A percentile compares a stretch with the other conserved stretches of the same genome.
Evolutionary conservation across 2,888 invertebrate species (phyloP).

Genomic region (Dione juno): DNA sequence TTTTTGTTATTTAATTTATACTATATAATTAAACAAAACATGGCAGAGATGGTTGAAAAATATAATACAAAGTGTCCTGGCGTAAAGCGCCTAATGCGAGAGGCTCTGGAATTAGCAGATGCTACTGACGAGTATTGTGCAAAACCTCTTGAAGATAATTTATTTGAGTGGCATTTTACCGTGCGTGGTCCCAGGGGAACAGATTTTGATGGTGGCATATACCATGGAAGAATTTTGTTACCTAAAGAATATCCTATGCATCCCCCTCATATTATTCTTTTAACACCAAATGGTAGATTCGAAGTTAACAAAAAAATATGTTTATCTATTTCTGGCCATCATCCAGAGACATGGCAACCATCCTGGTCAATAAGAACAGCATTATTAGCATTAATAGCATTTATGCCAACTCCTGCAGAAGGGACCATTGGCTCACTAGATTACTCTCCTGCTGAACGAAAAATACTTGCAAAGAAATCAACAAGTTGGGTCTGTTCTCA

Average conservation of each 20-base stretch:
- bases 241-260: constrained; percentile 99
- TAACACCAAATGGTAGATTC: constrained; percentile 97
- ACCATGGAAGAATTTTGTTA: constrained; percentile 95
- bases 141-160: constrained; percentile 95
- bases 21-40: constrained; percentile 2
- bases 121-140: constrained; percentile 96
- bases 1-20: constrained; percentile 5
- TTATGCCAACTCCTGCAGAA: constrained; percentile 95
- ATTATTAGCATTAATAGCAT: constrained; percentile 94
- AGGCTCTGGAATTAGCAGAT: constrained; percentile 92
- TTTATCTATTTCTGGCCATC: constrained; percentile 96
- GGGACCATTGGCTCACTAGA: constrained; percentile 96
- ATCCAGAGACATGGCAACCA: constrained; percentile 99
- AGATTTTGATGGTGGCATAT: constrained; percentile 95
- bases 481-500: constrained; percentile 68
- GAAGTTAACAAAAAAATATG: constrained; percentile 97
- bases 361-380: constrained; percentile 98
- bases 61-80: constrained; percentile 86
- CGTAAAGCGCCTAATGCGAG: constrained; percentile 96
- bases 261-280: constrained; percentile 95
- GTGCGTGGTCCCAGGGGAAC: constrained; percentile 94
- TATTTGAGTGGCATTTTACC: constrained; percentile 99
- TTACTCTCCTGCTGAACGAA: constrained; percentile 93
- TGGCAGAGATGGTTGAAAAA: constrained; percentile 70
- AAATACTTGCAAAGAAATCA: constrained; percentile 90